Evolutionary conservation across 1,140 invertebrate genomes (phyloP).

Genomic region (Augochlora pura): DNA sequence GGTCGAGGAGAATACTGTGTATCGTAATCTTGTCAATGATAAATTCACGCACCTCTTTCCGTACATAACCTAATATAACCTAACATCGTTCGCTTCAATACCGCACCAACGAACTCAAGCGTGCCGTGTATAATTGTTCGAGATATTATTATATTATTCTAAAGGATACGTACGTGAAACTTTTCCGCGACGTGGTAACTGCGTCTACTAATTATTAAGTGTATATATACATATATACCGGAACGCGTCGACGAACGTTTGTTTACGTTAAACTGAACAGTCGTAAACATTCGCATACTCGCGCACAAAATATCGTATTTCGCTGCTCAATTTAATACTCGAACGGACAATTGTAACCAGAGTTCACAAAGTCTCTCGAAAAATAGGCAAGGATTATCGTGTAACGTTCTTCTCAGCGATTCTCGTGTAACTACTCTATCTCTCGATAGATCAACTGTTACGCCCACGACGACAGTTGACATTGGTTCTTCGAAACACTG

Average conservation of each 20-base stretch:
- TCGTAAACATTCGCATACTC: too few relatives aligned
- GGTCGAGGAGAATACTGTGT: too few relatives aligned
- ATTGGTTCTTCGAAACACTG: slow-evolving; percentile 40
- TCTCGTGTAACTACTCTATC: background rate
- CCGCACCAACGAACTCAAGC: too few relatives aligned
- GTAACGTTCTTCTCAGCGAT: background rate
- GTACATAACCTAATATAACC: too few relatives aligned
- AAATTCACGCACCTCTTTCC: too few relatives aligned
- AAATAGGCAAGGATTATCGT: background rate
- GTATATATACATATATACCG: background rate
- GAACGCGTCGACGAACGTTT: background rate
- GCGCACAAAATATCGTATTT: slow-evolving; percentile 1
- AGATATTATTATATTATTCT: background rate
- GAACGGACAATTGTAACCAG: background rate
- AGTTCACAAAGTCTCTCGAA: background rate
- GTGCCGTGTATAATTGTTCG: background rate
- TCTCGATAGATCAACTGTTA: slow-evolving; percentile 10
- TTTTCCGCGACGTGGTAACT: background rate
- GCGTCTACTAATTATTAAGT: background rate
- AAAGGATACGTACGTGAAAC: background rate
- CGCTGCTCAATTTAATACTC: slow-evolving; percentile 32
- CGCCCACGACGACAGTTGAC: slow-evolving; percentile 10
- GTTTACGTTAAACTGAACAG: too few relatives aligned
- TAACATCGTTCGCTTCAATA: too few relatives aligned
- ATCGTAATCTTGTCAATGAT: too few relatives aligned